Evolutionary conservation across 1,140 invertebrate genomes (phyloP), one percentile per base, ranked within the genome.

Genomic region (Monochamus saltuarius): DNA sequence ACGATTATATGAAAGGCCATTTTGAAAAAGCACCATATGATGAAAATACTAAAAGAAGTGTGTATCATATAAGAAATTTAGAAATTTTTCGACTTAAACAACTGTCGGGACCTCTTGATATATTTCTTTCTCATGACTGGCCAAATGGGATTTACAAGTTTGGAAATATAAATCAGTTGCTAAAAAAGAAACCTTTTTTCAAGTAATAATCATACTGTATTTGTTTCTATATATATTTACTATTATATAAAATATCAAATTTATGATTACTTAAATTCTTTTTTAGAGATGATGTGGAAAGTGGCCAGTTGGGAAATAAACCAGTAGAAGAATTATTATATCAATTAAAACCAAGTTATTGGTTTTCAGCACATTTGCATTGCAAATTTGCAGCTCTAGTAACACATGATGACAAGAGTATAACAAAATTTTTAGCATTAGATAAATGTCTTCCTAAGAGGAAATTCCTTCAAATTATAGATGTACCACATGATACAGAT

Each of bases 281-380:
- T 81, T 84, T 63, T 71, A 88, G 86, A 64, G 81, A 88, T 39
- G 96, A 99, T 68, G 88, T 99, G 66, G 84, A 91, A 57, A 79
- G 79, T 2, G 86, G 91, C 70, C 78, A 82, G 52, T 78, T 99
- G 6, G 97, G 97, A 6, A 97, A 90, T 81, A 84, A 86, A 38
- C 89, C 94, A 29, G 83, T 85, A 37, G 86, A 89, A 77, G 89
- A 95, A 66, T 75, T 99, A 10, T 76, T 99, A 1, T 75, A 87
- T 47, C 71, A 81, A 37, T 73, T 99, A 40, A 84, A 92, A 75
- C 97, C 97, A 13, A 78, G 80, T 0, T 95, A 93, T 78, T 99
- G 96, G 96, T 99, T 99, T 81, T 81, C 97, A 46, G 97, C 95
- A 43, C 97, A 99, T 83, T 82, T 99, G 43, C 97, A 99, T 79